Base-by-base conservation (phyloP, 2,888 invertebrate genomes). In the Scrobipalpa costella region DNA sequence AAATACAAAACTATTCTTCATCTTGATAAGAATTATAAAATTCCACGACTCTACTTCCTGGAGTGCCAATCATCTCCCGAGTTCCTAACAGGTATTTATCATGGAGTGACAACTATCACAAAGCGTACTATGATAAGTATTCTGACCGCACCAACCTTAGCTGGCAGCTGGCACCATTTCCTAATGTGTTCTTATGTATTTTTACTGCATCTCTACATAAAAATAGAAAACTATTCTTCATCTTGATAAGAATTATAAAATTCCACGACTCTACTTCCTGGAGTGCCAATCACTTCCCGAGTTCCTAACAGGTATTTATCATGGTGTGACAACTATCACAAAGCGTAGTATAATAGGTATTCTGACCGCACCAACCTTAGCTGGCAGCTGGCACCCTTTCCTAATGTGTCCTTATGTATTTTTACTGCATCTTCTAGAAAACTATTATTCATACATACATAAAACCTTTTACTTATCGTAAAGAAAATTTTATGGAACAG, bases 401-500 rank as follows among this genome's bases (percentile, higher is more conserved):
- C n/a, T n/a, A n/a, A n/a, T n/a, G n/a, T 84, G 77, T 3, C 5
- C 27, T 27, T 27, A 27, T 5, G 27, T 27, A 27, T 3, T 2
- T 27, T 27, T 27, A 27, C 27, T 27, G 27, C 27, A 27, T 27
- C 27, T 27, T 5, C 5, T 27, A 27, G 27, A 27, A 27, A 27
- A 5, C 2, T 27, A 27, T 27, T 27, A 2, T 27, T 27, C 27
- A n/a, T n/a, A 27, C 5, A 2, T 27, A 3, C 27, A 27, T 27
- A n/a, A n/a, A n/a, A n/a, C n/a, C n/a, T n/a, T n/a, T 55, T 55
- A 27, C 55, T 57, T 17, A n/a, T n/a, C n/a, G n/a, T n/a, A n/a
- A n/a, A n/a, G n/a, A n/a, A n/a, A n/a, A n/a, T n/a, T n/a, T n/a
- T n/a, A n/a, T n/a, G n/a, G n/a, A n/a, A n/a, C n/a, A n/a, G n/a